Conservation (phyloP, 2,113 vertebrate species). For the Sinocyclocheilus maitianheensis region DNA sequence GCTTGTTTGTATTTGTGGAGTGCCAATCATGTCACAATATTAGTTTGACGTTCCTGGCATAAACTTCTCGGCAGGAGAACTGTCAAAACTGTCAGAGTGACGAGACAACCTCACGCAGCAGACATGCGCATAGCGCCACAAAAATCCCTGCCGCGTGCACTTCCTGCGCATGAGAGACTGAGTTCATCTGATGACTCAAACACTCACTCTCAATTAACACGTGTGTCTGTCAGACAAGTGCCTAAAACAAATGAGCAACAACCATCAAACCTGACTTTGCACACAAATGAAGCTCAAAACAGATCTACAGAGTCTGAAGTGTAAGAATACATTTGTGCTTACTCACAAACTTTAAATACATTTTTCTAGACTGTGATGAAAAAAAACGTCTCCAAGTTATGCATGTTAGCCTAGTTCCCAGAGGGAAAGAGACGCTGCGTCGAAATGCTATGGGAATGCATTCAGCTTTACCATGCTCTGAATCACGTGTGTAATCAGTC, state of each 20-base stretch:
- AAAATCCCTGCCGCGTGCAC: slow-evolving; percentile 8
- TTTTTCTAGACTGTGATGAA: neutral
- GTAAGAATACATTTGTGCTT: neutral
- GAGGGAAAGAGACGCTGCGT: too few species aligned
- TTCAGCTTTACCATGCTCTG: too few species aligned
- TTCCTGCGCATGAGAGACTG: neutral
- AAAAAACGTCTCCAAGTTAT: neutral
- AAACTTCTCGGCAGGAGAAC: slow-evolving; percentile 49
- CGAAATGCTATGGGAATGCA: too few species aligned
- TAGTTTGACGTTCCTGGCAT: slow-evolving; percentile 47
- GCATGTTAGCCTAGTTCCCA: too few species aligned
- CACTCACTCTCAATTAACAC: slow-evolving; percentile 48
- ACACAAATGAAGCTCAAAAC: neutral
- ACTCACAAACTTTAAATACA: neutral
- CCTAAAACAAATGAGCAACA: slow-evolving; percentile 26
- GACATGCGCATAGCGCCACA: slow-evolving; percentile 13
- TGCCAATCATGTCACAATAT: slow-evolving; percentile 55
- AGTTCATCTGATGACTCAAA: slow-evolving; percentile 1
- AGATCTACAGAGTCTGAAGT: neutral
- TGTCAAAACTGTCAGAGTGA: slow-evolving; percentile 53
- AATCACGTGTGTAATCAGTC: too few species aligned
- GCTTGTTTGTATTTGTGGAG: slow-evolving; percentile 59
- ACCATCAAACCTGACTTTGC: slow-evolving; percentile 7
- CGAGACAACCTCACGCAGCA: slow-evolving; percentile 2
- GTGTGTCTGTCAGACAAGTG: slow-evolving; percentile 27